Conservation (phyloP, 1,140 invertebrate genomes). For the Scaptodrosophila lebanonensis region DNA sequence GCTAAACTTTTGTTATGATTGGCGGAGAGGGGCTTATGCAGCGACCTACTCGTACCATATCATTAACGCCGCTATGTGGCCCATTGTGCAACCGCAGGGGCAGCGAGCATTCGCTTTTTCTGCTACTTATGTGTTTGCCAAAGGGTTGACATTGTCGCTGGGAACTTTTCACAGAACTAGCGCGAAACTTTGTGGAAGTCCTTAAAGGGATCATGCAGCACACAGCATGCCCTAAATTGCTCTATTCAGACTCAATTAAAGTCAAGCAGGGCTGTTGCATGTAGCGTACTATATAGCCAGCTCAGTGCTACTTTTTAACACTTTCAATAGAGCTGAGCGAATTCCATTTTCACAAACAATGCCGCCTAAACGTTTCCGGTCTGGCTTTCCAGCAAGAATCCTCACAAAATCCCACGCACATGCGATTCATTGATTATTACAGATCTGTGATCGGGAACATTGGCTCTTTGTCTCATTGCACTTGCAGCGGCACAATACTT, state of each 20-base stretch:
- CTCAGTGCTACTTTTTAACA: constrained; percentile 59
- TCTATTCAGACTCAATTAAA: constrained; percentile 71
- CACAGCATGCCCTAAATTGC: constrained; percentile 70
- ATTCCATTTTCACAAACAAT: constrained; percentile 22
- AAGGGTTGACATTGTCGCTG: constrained; percentile 22
- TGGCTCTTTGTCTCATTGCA: constrained; percentile 28
- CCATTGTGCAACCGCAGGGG: constrained; percentile 57
- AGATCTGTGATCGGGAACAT: constrained; percentile 26
- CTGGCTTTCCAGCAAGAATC: not conserved
- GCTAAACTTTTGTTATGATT: constrained; percentile 55
- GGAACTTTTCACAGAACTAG: constrained; percentile 38
- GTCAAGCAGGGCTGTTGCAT: constrained; percentile 61
- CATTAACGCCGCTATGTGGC: constrained; percentile 67
- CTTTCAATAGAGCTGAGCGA: constrained; percentile 33
- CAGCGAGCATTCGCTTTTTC: too few species aligned
- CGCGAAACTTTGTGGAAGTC: constrained; percentile 1
- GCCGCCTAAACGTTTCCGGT: constrained; percentile 61
- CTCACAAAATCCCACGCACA: constrained; percentile 52
- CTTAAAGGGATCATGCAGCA: constrained; percentile 11
- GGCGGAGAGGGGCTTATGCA: too few species aligned
- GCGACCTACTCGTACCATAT: constrained; percentile 68
- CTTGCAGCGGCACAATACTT: constrained; percentile 23
- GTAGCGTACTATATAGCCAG: too few species aligned
- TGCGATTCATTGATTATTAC: constrained; percentile 36
- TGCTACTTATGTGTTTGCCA: not conserved